Evolutionary conservation across 2,888 invertebrate genomes (phyloP), one percentile per base, ranked within the genome.

Genomic region (Megastigmus dorsalis): DNA sequence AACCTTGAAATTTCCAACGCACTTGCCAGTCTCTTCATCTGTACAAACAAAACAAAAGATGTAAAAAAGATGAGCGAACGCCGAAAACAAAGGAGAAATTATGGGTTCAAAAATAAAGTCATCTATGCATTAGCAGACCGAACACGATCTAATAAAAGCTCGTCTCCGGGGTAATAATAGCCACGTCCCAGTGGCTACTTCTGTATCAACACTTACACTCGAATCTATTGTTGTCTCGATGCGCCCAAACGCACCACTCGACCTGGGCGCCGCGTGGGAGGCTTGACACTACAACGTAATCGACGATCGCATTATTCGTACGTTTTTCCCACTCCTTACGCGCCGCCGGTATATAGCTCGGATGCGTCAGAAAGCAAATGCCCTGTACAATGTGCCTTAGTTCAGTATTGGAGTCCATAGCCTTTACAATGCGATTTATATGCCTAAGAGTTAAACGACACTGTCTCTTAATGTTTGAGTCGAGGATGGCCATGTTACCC

Each of bases 171-270:
- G n/a, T n/a, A n/a, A n/a, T n/a, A n/a, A n/a, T n/a, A n/a, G n/a
- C n/a, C n/a, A n/a, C n/a, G n/a, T n/a, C n/a, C n/a, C n/a, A n/a
- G n/a, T n/a, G n/a, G n/a, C 13, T 13, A 20, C 30, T 45, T 33
- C n/a, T 41, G 3, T n/a, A 45, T n/a, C 18, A 6, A 54, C 6
- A 59, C 91, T 91, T 89, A 95, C 95, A 96, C 88, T 96, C 95
- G 86, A 96, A 96, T 78, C 94, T 91, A 88, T 94, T 93, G 89
- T 96, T 96, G 89, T 95, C 94, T 71, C 93, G 91, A 87, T 96
- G 96, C 48, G 95, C 95, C 95, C 95, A 95, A 75, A 97, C 95
- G 87, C 96, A 96, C 97, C 97, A 97, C 89, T 97, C 97, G 23
- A 97, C 93, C 63, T 92, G 89, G 23, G 96, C 97, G 78, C 89